These are phyloP conservation scores for Alligator sinensis DNA, from an alignment of 2,113 vertebrate species.

Conservation along the genomic window DNA sequence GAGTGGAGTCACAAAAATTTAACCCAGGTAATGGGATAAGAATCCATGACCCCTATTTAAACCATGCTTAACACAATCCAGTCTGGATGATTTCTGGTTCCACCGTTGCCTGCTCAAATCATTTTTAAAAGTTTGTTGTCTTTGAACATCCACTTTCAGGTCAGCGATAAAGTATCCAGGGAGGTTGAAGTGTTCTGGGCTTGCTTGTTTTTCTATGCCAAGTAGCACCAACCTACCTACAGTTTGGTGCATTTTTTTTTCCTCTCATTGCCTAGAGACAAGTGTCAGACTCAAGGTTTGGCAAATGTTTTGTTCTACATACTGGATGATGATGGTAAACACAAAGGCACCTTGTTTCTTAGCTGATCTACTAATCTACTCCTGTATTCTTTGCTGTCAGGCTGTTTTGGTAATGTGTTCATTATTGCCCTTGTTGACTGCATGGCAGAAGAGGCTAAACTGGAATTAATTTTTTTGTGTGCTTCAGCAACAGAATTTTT, in stretches of 20 bases:
- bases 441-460: neutral
- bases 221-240: neutral
- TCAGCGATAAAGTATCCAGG: too few relatives aligned
- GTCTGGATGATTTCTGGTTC: too few relatives aligned
- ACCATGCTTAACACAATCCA: too few relatives aligned
- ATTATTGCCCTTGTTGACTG: too few relatives aligned
- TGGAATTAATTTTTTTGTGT: neutral
- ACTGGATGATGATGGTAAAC: neutral
- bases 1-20: too few relatives aligned
- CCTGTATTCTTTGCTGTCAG: neutral
- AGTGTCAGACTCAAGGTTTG: neutral
- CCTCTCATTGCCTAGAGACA: neutral
- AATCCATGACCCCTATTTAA: too few relatives aligned
- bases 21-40: too few relatives aligned
- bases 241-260: neutral
- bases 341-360: neutral
- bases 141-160: too few relatives aligned
- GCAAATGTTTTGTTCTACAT: neutral
- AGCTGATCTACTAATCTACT: neutral
- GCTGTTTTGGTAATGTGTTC: neutral
- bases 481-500: neutral
- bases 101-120: too few relatives aligned
- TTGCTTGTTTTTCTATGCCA: neutral
- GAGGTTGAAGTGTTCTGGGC: too few relatives aligned
- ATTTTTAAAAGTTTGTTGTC: too few relatives aligned